Evolutionary conservation across 1,140 invertebrate genomes (phyloP).

Genomic region (Lepidurus arcticus): DNA sequence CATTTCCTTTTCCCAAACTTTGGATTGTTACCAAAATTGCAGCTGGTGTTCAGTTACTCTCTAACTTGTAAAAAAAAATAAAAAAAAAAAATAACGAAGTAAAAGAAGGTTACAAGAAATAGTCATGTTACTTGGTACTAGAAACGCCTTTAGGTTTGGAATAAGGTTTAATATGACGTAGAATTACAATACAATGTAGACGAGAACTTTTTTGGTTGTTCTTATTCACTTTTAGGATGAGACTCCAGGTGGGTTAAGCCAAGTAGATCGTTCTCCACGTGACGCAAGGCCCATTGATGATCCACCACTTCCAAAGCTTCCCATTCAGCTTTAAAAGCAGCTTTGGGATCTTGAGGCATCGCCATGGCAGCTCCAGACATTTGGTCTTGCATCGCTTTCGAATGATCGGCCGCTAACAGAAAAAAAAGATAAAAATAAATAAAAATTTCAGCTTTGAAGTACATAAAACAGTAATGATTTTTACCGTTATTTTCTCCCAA

Average conservation of each 20-base stretch:
- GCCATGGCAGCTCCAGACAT: conserved; percentile 95
- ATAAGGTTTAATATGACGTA: background rate
- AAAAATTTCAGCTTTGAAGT: conserved; percentile 6
- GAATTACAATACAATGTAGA: conserved; percentile 6
- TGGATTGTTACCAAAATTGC: no score
- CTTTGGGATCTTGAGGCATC: conserved; percentile 95
- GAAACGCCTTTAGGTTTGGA: background rate
- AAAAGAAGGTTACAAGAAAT: no score
- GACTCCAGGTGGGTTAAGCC: background rate
- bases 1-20: no score
- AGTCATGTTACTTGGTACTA: no score
- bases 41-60: no score
- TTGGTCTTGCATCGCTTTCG: conserved; percentile 94
- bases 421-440: conserved; percentile 23
- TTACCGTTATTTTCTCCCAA: conserved; percentile 95
- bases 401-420: conserved; percentile 81
- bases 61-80: no score
- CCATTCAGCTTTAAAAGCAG: conserved; percentile 99
- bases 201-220: background rate
- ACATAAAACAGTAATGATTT: conserved; percentile 30
- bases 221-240: background rate
- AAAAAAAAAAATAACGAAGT: no score
- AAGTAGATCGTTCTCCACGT: background rate
- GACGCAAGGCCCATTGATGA: conserved; percentile 57
- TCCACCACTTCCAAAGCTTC: conserved; percentile 95